A percentile compares a stretch with the other conserved stretches of the same genome.
phyloP scores from a whole-genome alignment of 1,140 invertebrate genomes.

The Caligus rogercresseyi region DNA sequence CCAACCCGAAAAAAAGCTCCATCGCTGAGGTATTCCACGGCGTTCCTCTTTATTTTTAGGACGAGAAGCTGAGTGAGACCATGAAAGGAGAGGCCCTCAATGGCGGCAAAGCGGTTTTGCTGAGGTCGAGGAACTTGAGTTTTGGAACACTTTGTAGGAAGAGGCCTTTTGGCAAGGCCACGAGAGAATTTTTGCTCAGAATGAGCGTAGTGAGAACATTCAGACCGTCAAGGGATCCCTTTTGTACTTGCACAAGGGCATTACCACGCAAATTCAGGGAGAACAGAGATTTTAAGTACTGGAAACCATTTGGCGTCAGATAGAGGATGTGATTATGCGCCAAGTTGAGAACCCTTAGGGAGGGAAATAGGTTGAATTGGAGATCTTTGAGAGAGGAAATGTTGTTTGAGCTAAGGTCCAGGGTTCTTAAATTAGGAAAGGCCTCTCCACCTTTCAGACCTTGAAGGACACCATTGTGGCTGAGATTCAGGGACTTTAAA shows the following conservation, averaged over 20 bases:
- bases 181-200: conserved; percentile 7
- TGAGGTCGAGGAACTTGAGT: conserved; percentile 5
- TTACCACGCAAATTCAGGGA: conserved; percentile 6
- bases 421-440: background rate
- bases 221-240: conserved; percentile 5
- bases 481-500: background rate
- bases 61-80: conserved; percentile 47
- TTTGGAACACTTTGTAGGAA: background rate
- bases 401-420: conserved; percentile 3
- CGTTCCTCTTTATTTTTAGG: conserved; percentile 58
- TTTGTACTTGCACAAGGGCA: background rate
- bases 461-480: background rate
- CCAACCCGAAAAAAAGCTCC: conserved; percentile 70
- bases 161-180: background rate
- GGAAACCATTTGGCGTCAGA: conserved; percentile 6
- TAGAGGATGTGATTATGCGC: conserved; percentile 7
- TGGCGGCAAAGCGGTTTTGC: conserved; percentile 14
- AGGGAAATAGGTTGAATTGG: background rate
- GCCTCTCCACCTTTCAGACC: background rate
- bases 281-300: background rate
- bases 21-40: conserved; percentile 52
- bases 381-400: conserved; percentile 1
- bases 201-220: background rate
- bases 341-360: conserved; percentile 4
- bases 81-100: conserved; percentile 46